Base-by-base conservation (phyloP, 2,888 invertebrate species). In the Arrhopalites spinosus region DNA sequence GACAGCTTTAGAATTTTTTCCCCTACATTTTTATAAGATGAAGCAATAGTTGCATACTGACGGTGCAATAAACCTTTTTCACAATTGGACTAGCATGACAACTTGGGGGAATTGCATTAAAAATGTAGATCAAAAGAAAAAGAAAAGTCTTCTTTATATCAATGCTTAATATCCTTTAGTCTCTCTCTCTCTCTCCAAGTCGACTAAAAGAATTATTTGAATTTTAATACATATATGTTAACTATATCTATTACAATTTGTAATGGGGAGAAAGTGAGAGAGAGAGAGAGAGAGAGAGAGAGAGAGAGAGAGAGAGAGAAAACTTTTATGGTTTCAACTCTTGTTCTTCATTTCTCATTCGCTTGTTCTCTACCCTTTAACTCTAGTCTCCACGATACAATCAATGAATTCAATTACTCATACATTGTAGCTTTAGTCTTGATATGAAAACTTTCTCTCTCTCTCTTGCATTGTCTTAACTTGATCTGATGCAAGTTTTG, bases 341-440 rank as follows among this genome's bases (percentile, higher is more conserved):
- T 50, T 27, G n/a, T 36, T 36, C 5, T 11, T 7, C 36, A 36
- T 7, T 36, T 36, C 36, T 36, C 11, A 11, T 64, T 30, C 64
- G 1, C 29, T 3, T 64, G 25, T 8, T 27, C 64, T 17, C n/a
- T n/a, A n/a, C n/a, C n/a, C n/a, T n/a, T n/a, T n/a, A n/a, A n/a
- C n/a, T n/a, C n/a, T n/a, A n/a, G n/a, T n/a, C n/a, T n/a, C n/a
- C 30, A 25, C 17, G 68, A 68, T 68, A 68, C 68, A 68, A 68
- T 68, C 68, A 68, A 68, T 68, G 68, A 25, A 68, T 68, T 68
- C 68, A 68, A 68, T 68, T 68, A 45, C 47, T 68, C 68, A 59
- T 36, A 36, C 5, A 36, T 36, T n/a, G n/a, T n/a, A n/a, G n/a
- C n/a, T n/a, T n/a, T n/a, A n/a, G n/a, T 25, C 20, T 27, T 25